Conservation (phyloP, 2,797 vertebrate species). For the Spinibarbus caldwelli region DNA sequence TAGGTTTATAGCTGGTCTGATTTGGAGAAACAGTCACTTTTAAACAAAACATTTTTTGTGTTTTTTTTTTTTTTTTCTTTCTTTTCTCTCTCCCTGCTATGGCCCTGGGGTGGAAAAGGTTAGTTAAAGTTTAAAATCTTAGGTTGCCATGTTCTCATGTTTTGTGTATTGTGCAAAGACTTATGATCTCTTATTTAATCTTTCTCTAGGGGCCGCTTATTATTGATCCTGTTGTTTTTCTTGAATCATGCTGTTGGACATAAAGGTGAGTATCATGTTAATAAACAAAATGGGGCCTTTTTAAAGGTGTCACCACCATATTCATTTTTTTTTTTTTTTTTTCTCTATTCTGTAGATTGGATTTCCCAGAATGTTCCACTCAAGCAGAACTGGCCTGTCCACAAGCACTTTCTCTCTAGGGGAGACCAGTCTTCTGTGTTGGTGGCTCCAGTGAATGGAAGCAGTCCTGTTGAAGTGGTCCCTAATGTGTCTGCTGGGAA, state of each 20-base stretch:
- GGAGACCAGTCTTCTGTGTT: neutral
- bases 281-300: too few species aligned
- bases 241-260: neutral
- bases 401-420: fast-evolving
- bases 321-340: too few species aligned
- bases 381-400: neutral
- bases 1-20: neutral
- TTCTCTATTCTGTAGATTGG: neutral
- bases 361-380: neutral
- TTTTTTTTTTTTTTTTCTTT: too few species aligned
- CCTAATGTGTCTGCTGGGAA: neutral
- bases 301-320: too few species aligned
- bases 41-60: too few species aligned
- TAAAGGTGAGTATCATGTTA: neutral
- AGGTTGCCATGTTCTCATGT: too few species aligned
- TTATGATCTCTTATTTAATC: fast-evolving
- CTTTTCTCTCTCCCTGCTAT: too few species aligned
- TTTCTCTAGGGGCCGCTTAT: neutral
- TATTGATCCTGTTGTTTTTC: neutral
- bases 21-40: too few species aligned
- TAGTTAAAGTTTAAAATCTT: neutral
- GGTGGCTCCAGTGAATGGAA: neutral
- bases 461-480: neutral
- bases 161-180: too few species aligned
- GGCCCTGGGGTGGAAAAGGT: neutral